Percentiles rank a stretch among this genome's conserved stretches.
Conservation (phyloP, 2,888 invertebrate species). For the Ceramica pisi region DNA sequence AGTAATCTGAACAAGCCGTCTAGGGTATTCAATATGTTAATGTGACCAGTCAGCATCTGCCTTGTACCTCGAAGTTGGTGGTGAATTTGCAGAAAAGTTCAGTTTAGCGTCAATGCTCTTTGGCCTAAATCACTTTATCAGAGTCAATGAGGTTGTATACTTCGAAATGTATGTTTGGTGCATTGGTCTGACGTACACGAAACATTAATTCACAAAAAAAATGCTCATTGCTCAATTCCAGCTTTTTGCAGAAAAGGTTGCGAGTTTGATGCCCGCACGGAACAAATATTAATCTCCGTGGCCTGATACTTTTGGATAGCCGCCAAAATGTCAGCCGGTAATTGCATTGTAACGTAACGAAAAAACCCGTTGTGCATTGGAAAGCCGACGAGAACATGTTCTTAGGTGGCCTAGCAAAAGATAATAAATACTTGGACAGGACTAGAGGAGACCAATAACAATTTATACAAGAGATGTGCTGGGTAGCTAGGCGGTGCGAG, state of each 20-base stretch:
- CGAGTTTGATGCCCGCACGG: slow-evolving; percentile 16
- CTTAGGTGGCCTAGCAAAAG: not conserved
- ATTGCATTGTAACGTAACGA: not conserved
- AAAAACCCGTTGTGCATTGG: not conserved
- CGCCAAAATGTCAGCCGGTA: slow-evolving; percentile 25
- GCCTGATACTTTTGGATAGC: slow-evolving; percentile 6
- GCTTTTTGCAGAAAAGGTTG: not conserved
- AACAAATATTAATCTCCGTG: slow-evolving; percentile 19
- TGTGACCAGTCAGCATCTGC: not conserved
- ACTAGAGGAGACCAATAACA: too few relatives aligned
- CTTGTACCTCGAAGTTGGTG: not conserved
- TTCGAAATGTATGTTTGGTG: not conserved
- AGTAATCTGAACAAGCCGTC: not conserved
- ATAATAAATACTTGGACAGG: not conserved
- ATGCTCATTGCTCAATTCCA: not conserved
- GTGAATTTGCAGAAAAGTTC: not conserved
- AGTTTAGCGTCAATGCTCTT: not conserved
- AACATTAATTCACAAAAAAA: not conserved
- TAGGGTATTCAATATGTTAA: not conserved
- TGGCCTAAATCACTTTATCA: not conserved
- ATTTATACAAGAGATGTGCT: too few relatives aligned
- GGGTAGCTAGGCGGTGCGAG: too few relatives aligned
- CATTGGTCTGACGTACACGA: not conserved
- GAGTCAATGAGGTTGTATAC: not conserved
- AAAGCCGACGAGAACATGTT: not conserved